Conservation (phyloP, 2,797 vertebrate species). For the Acipenser transmontanus region DNA sequence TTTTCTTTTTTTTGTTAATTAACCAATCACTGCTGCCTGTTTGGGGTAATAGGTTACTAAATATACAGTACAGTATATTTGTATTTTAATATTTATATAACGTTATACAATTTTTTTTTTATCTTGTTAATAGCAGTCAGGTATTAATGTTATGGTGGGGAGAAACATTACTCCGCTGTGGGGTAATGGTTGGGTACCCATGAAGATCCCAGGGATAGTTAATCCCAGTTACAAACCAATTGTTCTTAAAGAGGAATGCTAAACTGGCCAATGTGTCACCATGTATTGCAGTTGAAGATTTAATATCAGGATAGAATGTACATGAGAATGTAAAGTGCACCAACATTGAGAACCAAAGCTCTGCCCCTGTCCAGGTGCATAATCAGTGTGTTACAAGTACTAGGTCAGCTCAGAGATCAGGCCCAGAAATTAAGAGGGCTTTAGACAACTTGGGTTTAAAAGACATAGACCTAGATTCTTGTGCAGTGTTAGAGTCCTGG, state of each 20-base stretch:
- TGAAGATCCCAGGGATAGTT: slow-evolving; percentile 26
- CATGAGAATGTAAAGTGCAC: too few species aligned
- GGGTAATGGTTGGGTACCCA: slow-evolving; percentile 24
- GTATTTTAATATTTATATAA: too few species aligned
- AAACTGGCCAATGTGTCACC: slow-evolving; percentile 18
- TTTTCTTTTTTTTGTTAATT: too few species aligned
- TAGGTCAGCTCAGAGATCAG: neutral
- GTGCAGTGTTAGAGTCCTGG: slow-evolving; percentile 20
- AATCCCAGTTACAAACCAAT: slow-evolving; percentile 20
- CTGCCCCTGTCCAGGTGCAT: neutral
- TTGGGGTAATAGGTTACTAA: too few species aligned
- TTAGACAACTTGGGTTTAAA: slow-evolving; percentile 11
- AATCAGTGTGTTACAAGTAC: neutral
- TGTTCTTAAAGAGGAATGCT: slow-evolving; percentile 15
- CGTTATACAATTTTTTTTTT: too few species aligned
- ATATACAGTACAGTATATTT: too few species aligned
- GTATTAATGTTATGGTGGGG: slow-evolving; percentile 8
- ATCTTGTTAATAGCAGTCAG: too few species aligned
- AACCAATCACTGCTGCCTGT: too few species aligned
- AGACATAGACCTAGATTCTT: slow-evolving; percentile 13
- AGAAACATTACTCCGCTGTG: slow-evolving; percentile 22
- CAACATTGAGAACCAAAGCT: too few species aligned
- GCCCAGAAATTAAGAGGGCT: neutral
- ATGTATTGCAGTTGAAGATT: slow-evolving; percentile 16
- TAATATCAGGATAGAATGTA: neutral